Evolutionary conservation across 2,113 vertebrate genomes (phyloP).

Genomic region (Sitta europaea): DNA sequence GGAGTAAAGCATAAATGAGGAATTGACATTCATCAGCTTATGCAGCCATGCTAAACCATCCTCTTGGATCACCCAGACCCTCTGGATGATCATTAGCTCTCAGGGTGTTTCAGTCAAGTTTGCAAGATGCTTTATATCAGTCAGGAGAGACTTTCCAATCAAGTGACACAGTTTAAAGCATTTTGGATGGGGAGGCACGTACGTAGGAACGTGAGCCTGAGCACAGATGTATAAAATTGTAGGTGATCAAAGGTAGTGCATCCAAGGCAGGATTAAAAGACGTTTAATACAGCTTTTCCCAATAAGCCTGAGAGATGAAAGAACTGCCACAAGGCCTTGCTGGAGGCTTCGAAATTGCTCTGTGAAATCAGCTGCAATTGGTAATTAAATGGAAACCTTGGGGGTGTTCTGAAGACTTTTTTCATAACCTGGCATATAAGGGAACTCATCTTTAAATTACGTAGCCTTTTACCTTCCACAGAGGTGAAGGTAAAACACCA

Average conservation of each 20-base stretch:
- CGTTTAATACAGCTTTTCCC: constrained; percentile 64
- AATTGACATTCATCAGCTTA: background rate
- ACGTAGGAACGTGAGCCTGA: background rate
- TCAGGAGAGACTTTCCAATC: constrained; percentile 18
- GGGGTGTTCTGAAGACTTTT: constrained; percentile 42
- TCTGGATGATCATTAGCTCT: background rate
- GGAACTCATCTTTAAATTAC: constrained; percentile 41
- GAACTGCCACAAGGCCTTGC: constrained; percentile 62
- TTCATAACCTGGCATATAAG: background rate
- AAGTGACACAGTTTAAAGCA: constrained; percentile 41
- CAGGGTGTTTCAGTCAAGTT: background rate
- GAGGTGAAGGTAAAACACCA: background rate
- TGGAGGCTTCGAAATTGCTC: constrained; percentile 64
- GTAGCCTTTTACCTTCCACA: background rate
- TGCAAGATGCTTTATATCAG: background rate
- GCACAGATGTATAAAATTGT: constrained; percentile 49
- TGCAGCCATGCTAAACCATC: background rate
- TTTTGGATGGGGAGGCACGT: constrained; percentile 29
- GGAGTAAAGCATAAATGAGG: background rate
- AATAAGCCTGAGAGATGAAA: constrained; percentile 69
- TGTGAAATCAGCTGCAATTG: constrained; percentile 59
- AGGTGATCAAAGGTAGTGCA: constrained; percentile 66
- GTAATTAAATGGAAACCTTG: constrained; percentile 67
- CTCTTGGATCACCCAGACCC: background rate
- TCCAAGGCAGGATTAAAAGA: constrained; percentile 66